phyloP scores from a whole-genome alignment of 2,113 vertebrate species.

The Archocentrus centrarchus region DNA sequence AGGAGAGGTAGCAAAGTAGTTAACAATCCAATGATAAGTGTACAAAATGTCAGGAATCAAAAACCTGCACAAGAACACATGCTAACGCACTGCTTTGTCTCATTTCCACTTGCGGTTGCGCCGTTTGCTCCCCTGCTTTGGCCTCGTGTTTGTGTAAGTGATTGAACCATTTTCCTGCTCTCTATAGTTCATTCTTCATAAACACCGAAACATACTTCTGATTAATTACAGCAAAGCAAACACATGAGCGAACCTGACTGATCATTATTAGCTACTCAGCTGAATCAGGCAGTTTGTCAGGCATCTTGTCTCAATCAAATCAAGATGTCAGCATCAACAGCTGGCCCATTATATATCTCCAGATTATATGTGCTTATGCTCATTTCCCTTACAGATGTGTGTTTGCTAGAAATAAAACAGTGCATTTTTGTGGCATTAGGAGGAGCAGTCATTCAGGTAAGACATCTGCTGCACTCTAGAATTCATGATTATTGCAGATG shows the following conservation, averaged over 20 bases:
- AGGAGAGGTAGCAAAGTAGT: background rate
- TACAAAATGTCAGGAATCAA: background rate
- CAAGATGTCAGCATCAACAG: background rate
- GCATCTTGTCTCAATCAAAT: background rate
- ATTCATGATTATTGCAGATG: background rate
- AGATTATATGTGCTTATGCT: background rate
- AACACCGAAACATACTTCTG: background rate
- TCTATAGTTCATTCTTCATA: background rate
- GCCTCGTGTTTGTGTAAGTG: background rate
- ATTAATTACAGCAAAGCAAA: slow-evolving; percentile 16
- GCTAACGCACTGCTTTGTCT: background rate
- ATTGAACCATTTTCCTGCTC: background rate
- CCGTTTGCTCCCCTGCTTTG: background rate
- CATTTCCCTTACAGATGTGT: background rate
- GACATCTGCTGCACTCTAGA: background rate
- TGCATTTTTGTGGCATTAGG: background rate
- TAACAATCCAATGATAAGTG: background rate
- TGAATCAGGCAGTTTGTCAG: background rate
- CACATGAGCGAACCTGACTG: background rate
- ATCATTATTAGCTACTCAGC: background rate
- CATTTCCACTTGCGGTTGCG: background rate
- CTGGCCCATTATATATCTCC: background rate
- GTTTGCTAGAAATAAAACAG: background rate
- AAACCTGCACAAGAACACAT: background rate
- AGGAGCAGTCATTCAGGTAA: slow-evolving; percentile 1